phyloP scores from a whole-genome alignment of 92 coral and sea anemone genomes.

The Epizoanthus fatuus region DNA sequence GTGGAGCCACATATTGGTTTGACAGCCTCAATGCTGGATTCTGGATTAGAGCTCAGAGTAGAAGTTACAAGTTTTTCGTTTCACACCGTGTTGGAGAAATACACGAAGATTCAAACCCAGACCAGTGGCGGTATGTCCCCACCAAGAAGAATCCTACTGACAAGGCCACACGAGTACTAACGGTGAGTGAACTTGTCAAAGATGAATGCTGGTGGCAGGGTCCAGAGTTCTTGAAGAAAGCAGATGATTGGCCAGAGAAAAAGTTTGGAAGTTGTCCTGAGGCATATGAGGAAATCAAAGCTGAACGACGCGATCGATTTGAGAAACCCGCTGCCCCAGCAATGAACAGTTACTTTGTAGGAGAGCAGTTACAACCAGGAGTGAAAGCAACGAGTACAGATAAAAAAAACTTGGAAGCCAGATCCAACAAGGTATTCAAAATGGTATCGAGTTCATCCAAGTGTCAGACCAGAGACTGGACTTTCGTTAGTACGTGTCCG shows the following conservation, averaged over 20 bases:
- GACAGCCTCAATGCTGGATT: conserved; percentile 65
- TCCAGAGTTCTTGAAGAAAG: conserved; percentile 20
- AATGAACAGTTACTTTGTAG: conserved; percentile 3
- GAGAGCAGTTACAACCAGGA: not conserved
- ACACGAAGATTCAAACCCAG: conserved; percentile 63
- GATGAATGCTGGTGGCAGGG: conserved; percentile 72
- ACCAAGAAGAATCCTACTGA: conserved; percentile 80
- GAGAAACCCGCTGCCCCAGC: too few relatives aligned
- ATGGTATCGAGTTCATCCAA: conserved; percentile 66
- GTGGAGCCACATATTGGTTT: conserved; percentile 63
- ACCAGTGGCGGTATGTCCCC: conserved; percentile 72
- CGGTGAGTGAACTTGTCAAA: conserved; percentile 46
- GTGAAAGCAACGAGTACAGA: not conserved
- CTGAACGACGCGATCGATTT: too few relatives aligned
- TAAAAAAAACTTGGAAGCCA: conserved; percentile 46
- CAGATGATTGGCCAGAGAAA: conserved; percentile 43
- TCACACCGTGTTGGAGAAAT: conserved; percentile 71
- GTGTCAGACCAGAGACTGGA: conserved; percentile 62
- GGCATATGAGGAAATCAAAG: not conserved
- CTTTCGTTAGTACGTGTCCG: conserved; percentile 71
- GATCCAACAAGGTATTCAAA: conserved; percentile 69
- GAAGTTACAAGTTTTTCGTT: conserved; percentile 68
- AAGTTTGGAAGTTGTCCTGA: conserved; percentile 25
- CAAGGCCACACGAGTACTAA: conserved; percentile 59
- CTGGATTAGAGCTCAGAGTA: conserved; percentile 78